Evolutionary conservation across 2,888 invertebrate species (phyloP).

Genomic region (Agrotis exclamationis): DNA sequence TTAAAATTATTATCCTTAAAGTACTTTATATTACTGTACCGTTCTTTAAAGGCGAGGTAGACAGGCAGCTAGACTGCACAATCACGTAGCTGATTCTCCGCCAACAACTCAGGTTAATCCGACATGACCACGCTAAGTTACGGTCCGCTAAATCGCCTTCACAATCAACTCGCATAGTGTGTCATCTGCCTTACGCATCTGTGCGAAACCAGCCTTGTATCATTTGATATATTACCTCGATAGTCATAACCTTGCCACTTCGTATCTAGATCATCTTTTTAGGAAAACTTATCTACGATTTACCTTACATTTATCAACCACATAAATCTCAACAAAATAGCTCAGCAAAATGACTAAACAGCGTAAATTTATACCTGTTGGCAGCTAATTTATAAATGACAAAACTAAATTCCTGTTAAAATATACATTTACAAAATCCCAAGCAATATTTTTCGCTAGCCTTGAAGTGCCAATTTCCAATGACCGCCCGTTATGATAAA

Average conservation of each 20-base stretch:
- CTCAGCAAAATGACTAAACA: slow-evolving; percentile 28
- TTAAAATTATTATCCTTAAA: not conserved
- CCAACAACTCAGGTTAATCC: slow-evolving; percentile 47
- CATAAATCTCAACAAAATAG: slow-evolving; percentile 37
- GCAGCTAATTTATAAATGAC: slow-evolving; percentile 49
- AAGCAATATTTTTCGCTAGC: slow-evolving; percentile 65
- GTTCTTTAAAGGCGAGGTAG: slow-evolving; percentile 3
- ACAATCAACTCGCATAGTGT: slow-evolving; percentile 44
- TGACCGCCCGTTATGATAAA: slow-evolving; percentile 58
- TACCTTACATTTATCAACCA: slow-evolving; percentile 27
- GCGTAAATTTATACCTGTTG: slow-evolving; percentile 49
- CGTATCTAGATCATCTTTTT: slow-evolving; percentile 34
- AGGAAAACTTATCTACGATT: slow-evolving; percentile 12
- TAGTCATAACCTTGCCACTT: slow-evolving; percentile 23
- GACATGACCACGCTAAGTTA: slow-evolving; percentile 40
- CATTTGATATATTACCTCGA: slow-evolving; percentile 35
- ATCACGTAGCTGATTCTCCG: slow-evolving; percentile 33
- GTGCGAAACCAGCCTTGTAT: slow-evolving; percentile 26
- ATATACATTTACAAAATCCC: slow-evolving; percentile 35
- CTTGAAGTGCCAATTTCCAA: slow-evolving; percentile 62
- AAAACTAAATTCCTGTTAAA: slow-evolving; percentile 30
- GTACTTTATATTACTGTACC: not conserved
- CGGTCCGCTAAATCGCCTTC: slow-evolving; percentile 23
- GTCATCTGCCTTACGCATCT: slow-evolving; percentile 36
- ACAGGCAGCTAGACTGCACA: slow-evolving; percentile 15